A percentile compares a stretch with the other conserved stretches of the same genome.
These are phyloP conservation scores for Melospiza melodia DNA, from an alignment of 2,113 vertebrate genomes.

Conservation along the genomic window DNA sequence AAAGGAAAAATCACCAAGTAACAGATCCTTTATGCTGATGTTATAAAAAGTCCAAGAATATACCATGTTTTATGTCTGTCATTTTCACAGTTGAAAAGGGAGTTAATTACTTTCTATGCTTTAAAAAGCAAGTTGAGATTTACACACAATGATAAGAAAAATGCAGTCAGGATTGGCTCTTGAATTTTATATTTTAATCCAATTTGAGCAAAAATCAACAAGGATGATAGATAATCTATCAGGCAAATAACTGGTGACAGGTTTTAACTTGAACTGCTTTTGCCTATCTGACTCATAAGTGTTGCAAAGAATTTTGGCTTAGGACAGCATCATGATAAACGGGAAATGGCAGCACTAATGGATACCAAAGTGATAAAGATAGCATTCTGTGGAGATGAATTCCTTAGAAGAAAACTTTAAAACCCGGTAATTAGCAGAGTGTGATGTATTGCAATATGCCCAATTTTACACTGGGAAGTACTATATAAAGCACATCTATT, in stretches of 20 bases:
- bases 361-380: constrained; percentile 1
- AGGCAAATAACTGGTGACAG: not conserved
- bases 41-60: not conserved
- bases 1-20: not conserved
- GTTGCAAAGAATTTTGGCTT: not conserved
- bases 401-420: constrained; percentile 11
- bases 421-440: constrained; percentile 13
- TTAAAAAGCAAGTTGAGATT: not conserved
- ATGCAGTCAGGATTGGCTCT: not conserved
- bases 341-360: not conserved
- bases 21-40: not conserved
- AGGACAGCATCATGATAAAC: not conserved
- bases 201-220: not conserved
- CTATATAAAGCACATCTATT: constrained; percentile 24
- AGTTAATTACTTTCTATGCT: not conserved
- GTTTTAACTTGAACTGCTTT: not conserved
- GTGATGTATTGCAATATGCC: not conserved
- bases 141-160: not conserved
- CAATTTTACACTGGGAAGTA: not conserved
- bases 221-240: not conserved
- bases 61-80: not conserved
- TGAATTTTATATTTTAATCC: not conserved
- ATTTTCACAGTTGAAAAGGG: not conserved
- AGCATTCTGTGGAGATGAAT: not conserved
- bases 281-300: not conserved